Evolutionary conservation across 2,113 vertebrate genomes (phyloP).

Genomic region (Odontesthes bonariensis): DNA sequence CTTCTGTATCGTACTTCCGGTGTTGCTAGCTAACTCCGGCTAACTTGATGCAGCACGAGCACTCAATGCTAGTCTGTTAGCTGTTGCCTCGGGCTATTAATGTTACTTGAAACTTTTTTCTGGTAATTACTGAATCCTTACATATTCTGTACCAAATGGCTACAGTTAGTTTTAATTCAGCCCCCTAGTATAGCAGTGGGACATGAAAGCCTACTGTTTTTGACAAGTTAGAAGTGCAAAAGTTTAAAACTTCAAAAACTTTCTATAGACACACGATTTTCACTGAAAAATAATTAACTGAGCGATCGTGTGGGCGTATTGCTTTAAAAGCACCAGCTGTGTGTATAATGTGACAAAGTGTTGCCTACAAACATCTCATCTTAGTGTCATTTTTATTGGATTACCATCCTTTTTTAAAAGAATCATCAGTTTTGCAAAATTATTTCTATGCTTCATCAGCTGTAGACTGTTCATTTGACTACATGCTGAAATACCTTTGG

Average conservation of each 20-base stretch:
- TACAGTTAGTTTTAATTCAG: not conserved
- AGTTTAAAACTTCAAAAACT: not conserved
- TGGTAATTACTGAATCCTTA: not conserved
- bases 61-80: conserved; percentile 35
- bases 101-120: not conserved
- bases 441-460: no score
- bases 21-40: not conserved
- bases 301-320: not conserved
- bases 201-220: not conserved
- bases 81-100: not conserved
- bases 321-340: not conserved
- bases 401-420: not conserved
- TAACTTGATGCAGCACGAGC: conserved; percentile 24
- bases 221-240: no score
- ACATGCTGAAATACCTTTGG: not conserved
- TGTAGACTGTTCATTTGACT: not conserved
- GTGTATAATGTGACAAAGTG: no score
- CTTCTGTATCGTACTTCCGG: conserved; percentile 20
- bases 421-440: no score
- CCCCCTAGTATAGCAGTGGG: not conserved
- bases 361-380: not conserved
- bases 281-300: not conserved
- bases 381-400: not conserved
- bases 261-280: not conserved
- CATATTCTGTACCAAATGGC: not conserved